Conservation (phyloP, 2,113 vertebrate species). For the Tichodroma muraria region DNA sequence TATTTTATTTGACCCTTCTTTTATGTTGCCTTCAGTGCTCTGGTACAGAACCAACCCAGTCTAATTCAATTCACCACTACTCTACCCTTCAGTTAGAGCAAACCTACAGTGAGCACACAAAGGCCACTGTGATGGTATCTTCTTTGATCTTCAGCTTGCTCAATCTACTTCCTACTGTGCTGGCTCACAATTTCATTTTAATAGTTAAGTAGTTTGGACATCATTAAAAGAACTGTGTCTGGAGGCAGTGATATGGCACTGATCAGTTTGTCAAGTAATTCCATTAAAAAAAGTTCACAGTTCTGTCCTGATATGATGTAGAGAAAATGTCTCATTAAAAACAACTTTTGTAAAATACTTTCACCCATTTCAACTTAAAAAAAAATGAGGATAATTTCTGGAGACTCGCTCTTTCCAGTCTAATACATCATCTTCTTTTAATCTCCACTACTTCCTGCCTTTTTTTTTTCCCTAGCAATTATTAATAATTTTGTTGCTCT, state of each 20-base stretch:
- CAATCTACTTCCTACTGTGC: constrained; percentile 55
- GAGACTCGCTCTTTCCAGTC: constrained; percentile 49
- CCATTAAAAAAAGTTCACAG: constrained; percentile 63
- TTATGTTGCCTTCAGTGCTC: constrained; percentile 1
- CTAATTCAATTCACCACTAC: constrained; percentile 22
- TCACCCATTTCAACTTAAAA: constrained; percentile 56
- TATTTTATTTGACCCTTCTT: constrained; percentile 30
- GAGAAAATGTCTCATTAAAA: constrained; percentile 63
- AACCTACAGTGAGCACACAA: constrained; percentile 36
- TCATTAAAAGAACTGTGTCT: constrained; percentile 65
- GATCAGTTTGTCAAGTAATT: constrained; percentile 59
- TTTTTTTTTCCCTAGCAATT: constrained; percentile 20
- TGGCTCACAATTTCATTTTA: constrained; percentile 65
- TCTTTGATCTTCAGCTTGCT: constrained; percentile 55
- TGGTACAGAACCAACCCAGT: constrained; percentile 7
- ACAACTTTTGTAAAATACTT: constrained; percentile 64
- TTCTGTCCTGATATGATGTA: constrained; percentile 55
- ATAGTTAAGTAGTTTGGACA: constrained; percentile 66
- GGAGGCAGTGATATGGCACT: constrained; percentile 62
- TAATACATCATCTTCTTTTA: constrained; percentile 61
- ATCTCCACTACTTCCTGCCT: constrained; percentile 19
- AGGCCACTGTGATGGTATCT: constrained; percentile 53
- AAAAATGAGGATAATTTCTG: constrained; percentile 62
- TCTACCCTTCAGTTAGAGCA: constrained; percentile 53
- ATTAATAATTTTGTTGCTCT: constrained; percentile 55